Evolutionary conservation across 2,797 vertebrate species (phyloP), one percentile per base, ranked within the genome.

Genomic region (Parambassis ranga): DNA sequence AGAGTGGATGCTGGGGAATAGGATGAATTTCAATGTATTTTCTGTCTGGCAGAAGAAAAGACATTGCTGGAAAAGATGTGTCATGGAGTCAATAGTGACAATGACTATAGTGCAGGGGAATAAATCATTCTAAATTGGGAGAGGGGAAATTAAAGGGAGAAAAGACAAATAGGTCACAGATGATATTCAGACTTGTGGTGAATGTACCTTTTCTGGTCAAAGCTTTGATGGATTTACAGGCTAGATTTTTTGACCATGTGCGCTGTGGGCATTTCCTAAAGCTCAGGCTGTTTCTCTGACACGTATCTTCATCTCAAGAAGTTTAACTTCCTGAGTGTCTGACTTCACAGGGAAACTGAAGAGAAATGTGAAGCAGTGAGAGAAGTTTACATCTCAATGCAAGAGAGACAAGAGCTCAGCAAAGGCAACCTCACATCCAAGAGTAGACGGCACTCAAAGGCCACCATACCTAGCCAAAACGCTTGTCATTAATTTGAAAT

Each of bases 401-500:
- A 28, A 10, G 28, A 13, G 2, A 19, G 48, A 48, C 15, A 41
- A 37, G 7, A 38, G 4, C 0, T 10, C 6, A 18, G 31, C 1
- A n/a, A n/a, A n/a, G n/a, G n/a, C n/a, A 42, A 6, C 42, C 18
- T 42, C 18, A 15, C 0, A 42, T 10, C n/a, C 35, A 16, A 42
- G 26, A 27, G 27, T 8, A 4, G 44, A 26, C 23, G 16, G 22
- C 19, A 10, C 37, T 39, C 20, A 23, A 6, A 55, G 14, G 27
- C 41, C 0, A 0, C 38, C 9, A 60, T 4, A 41, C 15, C 3
- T 32, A 50, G 22, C 18, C 37, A 20, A 18, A 20, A 27, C 6
- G 9, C 46, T 56, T 69, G 15, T 51, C 36, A n/a, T 57, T 49
- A 37, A 51, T 66, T 20, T 30, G 1, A 18, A 59, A 68, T 50